These are phyloP conservation scores for Antennarius striatus DNA, from an alignment of 2,113 vertebrate genomes.

Conservation along the genomic window DNA sequence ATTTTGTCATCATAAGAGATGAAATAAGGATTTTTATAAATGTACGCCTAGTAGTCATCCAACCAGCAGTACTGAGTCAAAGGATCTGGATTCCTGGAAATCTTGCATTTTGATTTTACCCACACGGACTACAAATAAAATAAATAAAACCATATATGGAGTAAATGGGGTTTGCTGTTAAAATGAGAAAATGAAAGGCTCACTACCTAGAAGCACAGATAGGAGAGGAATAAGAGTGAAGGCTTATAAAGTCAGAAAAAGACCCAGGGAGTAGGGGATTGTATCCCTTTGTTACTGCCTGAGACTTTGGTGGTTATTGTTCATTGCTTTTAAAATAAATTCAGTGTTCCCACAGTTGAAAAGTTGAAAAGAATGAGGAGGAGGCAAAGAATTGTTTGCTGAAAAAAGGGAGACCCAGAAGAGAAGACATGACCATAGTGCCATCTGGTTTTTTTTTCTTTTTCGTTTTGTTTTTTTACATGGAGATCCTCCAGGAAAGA, in stretches of 20 bases:
- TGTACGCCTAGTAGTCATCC: no score
- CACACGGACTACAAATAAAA: conserved; percentile 12
- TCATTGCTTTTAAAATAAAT: conserved; percentile 21
- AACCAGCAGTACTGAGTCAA: no score
- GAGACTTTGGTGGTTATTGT: no score
- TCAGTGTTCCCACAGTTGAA: conserved; percentile 30
- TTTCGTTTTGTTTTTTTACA: neutral
- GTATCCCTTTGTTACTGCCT: conserved; percentile 14
- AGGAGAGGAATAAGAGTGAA: neutral
- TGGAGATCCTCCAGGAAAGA: conserved; percentile 30
- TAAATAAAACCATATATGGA: neutral
- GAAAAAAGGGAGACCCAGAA: conserved; percentile 20
- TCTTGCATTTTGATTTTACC: no score
- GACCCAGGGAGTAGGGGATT: conserved; percentile 4
- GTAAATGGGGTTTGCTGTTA: neutral
- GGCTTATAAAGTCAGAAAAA: conserved; percentile 12
- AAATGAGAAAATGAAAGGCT: conserved; percentile 11
- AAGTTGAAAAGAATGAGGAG: conserved; percentile 11
- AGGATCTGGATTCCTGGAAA: no score
- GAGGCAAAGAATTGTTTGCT: conserved; percentile 17
- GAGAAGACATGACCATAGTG: conserved; percentile 1
- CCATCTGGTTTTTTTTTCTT: conserved; percentile 19
- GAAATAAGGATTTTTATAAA: no score
- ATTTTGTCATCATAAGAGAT: no score
- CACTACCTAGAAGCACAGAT: conserved; percentile 15